Evolutionary conservation across 2,888 invertebrate genomes (phyloP).

Genomic region (Aelia acuminata): DNA sequence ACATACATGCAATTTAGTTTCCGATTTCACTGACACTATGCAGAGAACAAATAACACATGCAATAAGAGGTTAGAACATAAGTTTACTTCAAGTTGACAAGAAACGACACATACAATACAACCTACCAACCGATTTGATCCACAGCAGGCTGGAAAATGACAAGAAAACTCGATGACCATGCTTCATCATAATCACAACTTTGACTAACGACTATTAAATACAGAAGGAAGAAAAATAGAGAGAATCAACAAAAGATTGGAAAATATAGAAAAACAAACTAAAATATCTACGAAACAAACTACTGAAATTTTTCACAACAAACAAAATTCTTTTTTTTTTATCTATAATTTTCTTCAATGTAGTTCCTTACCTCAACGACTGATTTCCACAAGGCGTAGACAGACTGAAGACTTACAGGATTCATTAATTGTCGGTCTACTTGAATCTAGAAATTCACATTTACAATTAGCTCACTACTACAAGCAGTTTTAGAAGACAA

Average conservation of each 20-base stretch:
- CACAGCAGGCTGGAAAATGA: not conserved
- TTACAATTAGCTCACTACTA: conserved; percentile 50
- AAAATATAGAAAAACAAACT: not conserved
- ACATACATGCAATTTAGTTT: not conserved
- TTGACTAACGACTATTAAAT: not conserved
- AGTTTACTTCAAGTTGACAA: not conserved
- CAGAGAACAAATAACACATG: not conserved
- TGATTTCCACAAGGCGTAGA: conserved; percentile 54
- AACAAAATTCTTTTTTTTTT: not conserved
- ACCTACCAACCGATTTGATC: not conserved
- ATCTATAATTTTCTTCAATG: not conserved
- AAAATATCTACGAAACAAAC: not conserved
- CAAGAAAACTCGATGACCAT: not conserved
- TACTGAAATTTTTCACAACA: not conserved
- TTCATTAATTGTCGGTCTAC: conserved; percentile 56
- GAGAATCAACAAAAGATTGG: not conserved
- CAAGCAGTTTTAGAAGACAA: not conserved
- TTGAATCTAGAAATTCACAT: conserved; percentile 55
- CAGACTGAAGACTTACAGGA: conserved; percentile 18
- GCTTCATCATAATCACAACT: not conserved
- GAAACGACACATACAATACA: not conserved
- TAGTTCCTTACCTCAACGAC: conserved; percentile 32
- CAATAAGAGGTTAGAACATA: not conserved
- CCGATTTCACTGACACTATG: not conserved
- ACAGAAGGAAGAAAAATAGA: not conserved